Percentiles rank a stretch among this genome's conserved stretches.
These are phyloP conservation scores for Florisuga fusca DNA, from an alignment of 2,797 vertebrate species.

Conservation along the genomic window DNA sequence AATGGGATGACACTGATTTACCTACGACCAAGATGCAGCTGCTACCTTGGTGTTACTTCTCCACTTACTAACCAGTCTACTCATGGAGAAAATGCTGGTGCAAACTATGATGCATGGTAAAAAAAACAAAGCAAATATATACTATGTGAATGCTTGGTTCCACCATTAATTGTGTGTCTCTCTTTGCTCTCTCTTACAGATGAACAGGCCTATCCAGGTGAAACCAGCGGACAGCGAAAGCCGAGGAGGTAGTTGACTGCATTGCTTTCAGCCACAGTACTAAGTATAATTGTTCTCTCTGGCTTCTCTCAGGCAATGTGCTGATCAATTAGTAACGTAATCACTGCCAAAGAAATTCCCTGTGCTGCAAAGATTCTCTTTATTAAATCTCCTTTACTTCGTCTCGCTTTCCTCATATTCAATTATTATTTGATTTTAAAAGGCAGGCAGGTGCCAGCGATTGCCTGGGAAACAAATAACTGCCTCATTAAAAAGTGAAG, in stretches of 20 bases:
- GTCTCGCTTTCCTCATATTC: conserved; percentile 72
- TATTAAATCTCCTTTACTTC: conserved; percentile 76
- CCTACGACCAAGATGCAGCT: not conserved
- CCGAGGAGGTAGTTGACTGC: conserved; percentile 94
- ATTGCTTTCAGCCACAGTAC: conserved; percentile 73
- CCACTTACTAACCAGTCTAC: not conserved
- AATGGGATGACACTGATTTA: not conserved
- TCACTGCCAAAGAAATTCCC: conserved; percentile 77
- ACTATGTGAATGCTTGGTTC: not conserved
- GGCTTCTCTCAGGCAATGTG: conserved; percentile 68
- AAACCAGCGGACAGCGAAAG: conserved; percentile 99
- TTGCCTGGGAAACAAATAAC: conserved; percentile 77
- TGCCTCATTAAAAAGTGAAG: conserved; percentile 67
- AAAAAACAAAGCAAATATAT: not conserved
- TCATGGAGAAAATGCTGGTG: not conserved
- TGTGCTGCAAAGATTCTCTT: conserved; percentile 69
- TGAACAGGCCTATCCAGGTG: conserved; percentile 99
- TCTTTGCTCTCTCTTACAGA: conserved; percentile 84
- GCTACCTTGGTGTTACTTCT: not conserved
- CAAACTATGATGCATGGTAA: not conserved
- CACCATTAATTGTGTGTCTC: not conserved
- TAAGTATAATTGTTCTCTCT: conserved; percentile 76
- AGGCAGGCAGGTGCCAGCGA: conserved; percentile 72
- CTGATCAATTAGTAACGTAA: conserved; percentile 77
- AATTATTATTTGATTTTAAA: conserved; percentile 81